Evolutionary conservation across 2,888 invertebrate genomes (phyloP).

Genomic region (Chrysotoxum bicinctum): DNA sequence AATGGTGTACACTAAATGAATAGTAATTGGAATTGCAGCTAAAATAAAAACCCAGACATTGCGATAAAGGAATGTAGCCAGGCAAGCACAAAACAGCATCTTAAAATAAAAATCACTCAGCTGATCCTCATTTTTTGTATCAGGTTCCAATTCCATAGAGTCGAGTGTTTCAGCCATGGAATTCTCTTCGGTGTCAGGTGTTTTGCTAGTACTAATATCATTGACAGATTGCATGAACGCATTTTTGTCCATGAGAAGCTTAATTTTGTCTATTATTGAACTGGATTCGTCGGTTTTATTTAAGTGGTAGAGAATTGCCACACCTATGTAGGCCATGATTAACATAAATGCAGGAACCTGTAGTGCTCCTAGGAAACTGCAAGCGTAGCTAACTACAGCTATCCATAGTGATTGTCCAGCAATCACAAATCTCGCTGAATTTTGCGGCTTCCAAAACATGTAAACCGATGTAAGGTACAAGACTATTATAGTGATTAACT

Average conservation of each 20-base stretch:
- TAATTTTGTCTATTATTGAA: slow-evolving; percentile 76
- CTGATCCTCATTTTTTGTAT: slow-evolving; percentile 78
- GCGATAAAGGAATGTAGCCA: slow-evolving; percentile 92
- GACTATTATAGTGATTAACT: slow-evolving; percentile 86
- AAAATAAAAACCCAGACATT: slow-evolving; percentile 91
- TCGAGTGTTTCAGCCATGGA: slow-evolving; percentile 78
- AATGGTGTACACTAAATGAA: slow-evolving; percentile 77
- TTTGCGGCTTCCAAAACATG: slow-evolving; percentile 89
- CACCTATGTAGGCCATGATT: slow-evolving; percentile 84
- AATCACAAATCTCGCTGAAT: slow-evolving; percentile 86
- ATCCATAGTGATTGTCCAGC: slow-evolving; percentile 90
- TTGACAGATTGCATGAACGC: slow-evolving; percentile 78
- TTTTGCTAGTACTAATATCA: slow-evolving; percentile 79
- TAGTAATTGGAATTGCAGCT: slow-evolving; percentile 87
- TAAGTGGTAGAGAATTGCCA: slow-evolving; percentile 79
- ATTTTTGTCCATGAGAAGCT: slow-evolving; percentile 77
- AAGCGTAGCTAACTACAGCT: slow-evolving; percentile 88
- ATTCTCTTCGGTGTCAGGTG: slow-evolving; percentile 78
- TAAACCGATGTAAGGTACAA: slow-evolving; percentile 88
- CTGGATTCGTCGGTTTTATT: slow-evolving; percentile 77
- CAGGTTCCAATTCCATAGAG: slow-evolving; percentile 75
- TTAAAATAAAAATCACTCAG: slow-evolving; percentile 89
- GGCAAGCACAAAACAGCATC: slow-evolving; percentile 90
- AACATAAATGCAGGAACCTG: slow-evolving; percentile 89
- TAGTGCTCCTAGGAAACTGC: slow-evolving; percentile 88